phyloP scores from a whole-genome alignment of 2,888 invertebrate species.

The Tryphoninae sp. region DNA sequence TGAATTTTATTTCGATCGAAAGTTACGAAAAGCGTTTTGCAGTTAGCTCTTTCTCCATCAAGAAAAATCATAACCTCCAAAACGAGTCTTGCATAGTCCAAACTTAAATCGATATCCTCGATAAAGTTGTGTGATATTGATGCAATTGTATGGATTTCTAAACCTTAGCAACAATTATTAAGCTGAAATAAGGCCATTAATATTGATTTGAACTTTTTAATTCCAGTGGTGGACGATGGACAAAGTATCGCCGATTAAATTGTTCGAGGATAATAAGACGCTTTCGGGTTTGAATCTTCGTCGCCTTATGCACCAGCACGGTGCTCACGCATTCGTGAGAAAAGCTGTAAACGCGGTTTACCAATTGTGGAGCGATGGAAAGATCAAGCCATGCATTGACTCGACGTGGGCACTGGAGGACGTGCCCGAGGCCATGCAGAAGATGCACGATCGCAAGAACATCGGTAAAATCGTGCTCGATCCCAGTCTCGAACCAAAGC shows the following conservation, averaged over 20 bases:
- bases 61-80: too few relatives aligned
- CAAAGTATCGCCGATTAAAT: constrained; percentile 93
- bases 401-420: constrained; percentile 94
- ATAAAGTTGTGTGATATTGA: too few relatives aligned
- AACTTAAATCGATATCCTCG: too few relatives aligned
- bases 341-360: constrained; percentile 88
- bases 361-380: constrained; percentile 88
- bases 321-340: constrained; percentile 87
- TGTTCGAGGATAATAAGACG: constrained; percentile 94
- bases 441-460: constrained; percentile 95
- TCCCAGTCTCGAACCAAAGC: constrained; percentile 90
- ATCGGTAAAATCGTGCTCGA: constrained; percentile 94
- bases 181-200: too few relatives aligned
- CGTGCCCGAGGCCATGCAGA: constrained; percentile 94
- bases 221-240: constrained; percentile 95
- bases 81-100: too few relatives aligned
- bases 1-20: too few relatives aligned
- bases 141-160: too few relatives aligned
- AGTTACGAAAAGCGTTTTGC: too few relatives aligned
- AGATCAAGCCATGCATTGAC: constrained; percentile 92
- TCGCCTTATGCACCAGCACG: constrained; percentile 91
- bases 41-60: too few relatives aligned
- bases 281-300: constrained; percentile 92
- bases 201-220: constrained; percentile 54
- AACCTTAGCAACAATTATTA: too few relatives aligned